These are phyloP conservation scores for Orientallactaga sibirica DNA, from an alignment of 2,797 vertebrate genomes.

Conservation along the genomic window DNA sequence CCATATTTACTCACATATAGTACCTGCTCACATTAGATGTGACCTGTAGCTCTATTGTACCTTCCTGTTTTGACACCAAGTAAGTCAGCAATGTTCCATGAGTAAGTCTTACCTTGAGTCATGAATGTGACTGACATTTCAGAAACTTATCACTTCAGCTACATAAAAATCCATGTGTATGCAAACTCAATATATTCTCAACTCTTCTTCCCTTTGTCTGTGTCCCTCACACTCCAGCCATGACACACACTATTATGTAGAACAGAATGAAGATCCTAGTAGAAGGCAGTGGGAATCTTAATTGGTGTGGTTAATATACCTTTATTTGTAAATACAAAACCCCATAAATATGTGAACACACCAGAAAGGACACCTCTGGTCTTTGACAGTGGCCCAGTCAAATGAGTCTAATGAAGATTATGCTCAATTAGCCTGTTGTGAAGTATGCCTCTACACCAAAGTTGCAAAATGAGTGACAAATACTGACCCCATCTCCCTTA, in stretches of 20 bases:
- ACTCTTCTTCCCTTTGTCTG: not conserved
- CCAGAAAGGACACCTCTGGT: not conserved
- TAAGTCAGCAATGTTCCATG: not conserved
- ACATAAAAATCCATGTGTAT: not conserved
- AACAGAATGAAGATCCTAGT: not conserved
- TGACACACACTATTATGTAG: not conserved
- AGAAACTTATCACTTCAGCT: too few species aligned
- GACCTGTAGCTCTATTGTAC: not conserved
- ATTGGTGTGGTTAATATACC: not conserved
- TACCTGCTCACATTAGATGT: not conserved
- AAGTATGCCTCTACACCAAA: not conserved
- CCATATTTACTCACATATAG: not conserved
- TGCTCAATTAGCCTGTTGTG: not conserved
- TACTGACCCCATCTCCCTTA: not conserved
- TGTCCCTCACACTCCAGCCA: not conserved
- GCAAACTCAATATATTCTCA: not conserved
- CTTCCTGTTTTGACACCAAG: not conserved
- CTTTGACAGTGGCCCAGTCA: not conserved
- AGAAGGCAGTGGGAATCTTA: not conserved
- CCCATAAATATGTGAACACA: not conserved
- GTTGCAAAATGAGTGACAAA: not conserved
- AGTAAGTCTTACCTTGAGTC: not conserved
- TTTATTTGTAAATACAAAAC: not conserved
- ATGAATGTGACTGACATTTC: not conserved
- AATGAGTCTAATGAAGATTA: not conserved